Evolutionary conservation across 2,113 vertebrate genomes (phyloP).

Genomic region (Erythrolamprus reginae): DNA sequence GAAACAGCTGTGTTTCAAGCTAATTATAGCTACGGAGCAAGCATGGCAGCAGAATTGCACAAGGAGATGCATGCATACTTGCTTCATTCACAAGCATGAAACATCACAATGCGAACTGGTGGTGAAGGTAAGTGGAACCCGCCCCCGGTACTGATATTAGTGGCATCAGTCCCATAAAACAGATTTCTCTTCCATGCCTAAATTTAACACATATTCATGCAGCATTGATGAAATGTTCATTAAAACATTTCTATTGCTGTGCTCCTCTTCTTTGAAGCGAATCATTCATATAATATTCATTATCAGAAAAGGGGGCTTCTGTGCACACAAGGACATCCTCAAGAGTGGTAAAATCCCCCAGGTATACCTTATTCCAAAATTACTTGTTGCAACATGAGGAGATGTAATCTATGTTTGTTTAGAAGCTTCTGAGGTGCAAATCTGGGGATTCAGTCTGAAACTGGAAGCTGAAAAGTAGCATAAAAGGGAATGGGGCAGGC

Average conservation of each 20-base stretch:
- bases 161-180: background rate
- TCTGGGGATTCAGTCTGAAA: background rate
- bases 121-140: too few relatives aligned
- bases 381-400: background rate
- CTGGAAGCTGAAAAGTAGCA: too few relatives aligned
- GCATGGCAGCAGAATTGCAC: too few relatives aligned
- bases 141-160: background rate
- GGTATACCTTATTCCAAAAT: background rate
- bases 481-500: background rate
- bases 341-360: background rate
- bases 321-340: background rate
- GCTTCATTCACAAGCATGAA: too few relatives aligned
- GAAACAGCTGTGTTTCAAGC: too few relatives aligned
- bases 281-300: background rate
- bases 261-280: constrained; percentile 22
- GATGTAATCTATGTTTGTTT: background rate
- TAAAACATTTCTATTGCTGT: background rate
- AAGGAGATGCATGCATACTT: too few relatives aligned
- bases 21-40: too few relatives aligned
- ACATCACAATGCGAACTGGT: too few relatives aligned
- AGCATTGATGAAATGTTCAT: background rate
- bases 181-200: background rate
- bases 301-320: background rate
- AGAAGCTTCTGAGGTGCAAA: background rate
- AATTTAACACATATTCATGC: background rate